Evolutionary conservation across 2,113 vertebrate species (phyloP), one percentile per base, ranked within the genome.

Genomic region (Epinephelus fuscoguttatus): DNA sequence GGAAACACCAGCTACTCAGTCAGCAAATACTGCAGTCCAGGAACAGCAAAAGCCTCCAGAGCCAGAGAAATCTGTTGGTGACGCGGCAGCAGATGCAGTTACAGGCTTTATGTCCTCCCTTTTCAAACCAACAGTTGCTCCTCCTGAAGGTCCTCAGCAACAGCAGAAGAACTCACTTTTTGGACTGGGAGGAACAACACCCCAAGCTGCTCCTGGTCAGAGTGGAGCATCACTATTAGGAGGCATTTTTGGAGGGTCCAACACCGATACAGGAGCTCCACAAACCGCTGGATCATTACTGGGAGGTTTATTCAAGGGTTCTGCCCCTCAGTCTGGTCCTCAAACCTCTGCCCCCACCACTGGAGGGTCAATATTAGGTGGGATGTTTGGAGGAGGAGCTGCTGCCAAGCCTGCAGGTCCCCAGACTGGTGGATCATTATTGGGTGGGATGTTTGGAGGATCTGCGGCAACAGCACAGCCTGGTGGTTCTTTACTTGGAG

Each of bases 71-170:
- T 94, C 95, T 0, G 79, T 95, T 5, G 78, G 95, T 64, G 95
- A 95, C 68, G 94, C 96, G 75, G 95, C 97, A 61, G 92, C 95
- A 87, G 97, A 97, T 88, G 93, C 95, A 80, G 94, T 99, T 91
- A 96, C 97, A 84, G 97, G 96, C 40, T 97, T 98, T 78, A 93
- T 98, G 93, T 96, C 95, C 73, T 88, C 95, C 6, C 91, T 95
- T 74, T 95, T 94, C 75, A 95, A 93, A 87, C 87, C 91, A 61
- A 30, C 84, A 70, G 49, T 80, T 83, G 25, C 68, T 23, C 70
- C 87, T 18, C 45, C 84, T 57, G 84, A 88, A 76, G 87, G 81
- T 86, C 69, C 95, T 75, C 88, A 95, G 67, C 83, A 93, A 64
- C 95, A 96, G 60, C 96, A 96, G 77, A 97, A 93, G 78, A 96